These are phyloP conservation scores for Tetranychus urticae DNA, from an alignment of 1,140 invertebrate genomes.

Conservation along the genomic window DNA sequence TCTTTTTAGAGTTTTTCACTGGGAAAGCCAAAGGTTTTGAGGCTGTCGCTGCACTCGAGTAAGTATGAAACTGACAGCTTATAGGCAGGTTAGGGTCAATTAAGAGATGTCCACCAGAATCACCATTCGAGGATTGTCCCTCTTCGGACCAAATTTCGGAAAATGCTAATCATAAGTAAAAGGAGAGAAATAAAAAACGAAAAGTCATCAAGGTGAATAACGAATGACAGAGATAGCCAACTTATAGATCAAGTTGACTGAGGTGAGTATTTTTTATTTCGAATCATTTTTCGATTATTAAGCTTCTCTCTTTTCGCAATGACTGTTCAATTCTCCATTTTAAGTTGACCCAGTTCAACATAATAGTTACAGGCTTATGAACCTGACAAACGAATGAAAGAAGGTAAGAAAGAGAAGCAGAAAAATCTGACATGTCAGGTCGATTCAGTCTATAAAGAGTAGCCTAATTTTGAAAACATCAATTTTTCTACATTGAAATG, in stretches of 20 bases:
- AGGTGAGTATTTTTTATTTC: too few relatives aligned
- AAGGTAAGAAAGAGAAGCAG: not conserved
- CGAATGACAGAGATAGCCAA: not conserved
- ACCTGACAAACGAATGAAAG: not conserved
- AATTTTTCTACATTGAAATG: too few relatives aligned
- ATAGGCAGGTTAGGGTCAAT: slow-evolving; percentile 5
- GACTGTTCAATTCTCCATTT: too few relatives aligned
- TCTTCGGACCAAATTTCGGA: not conserved
- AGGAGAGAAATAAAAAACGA: not conserved
- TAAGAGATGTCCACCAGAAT: not conserved
- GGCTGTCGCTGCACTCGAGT: not conserved
- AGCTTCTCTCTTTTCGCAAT: too few relatives aligned
- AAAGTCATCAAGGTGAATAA: not conserved
- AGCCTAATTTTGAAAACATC: not conserved
- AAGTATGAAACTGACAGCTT: slow-evolving; percentile 5
- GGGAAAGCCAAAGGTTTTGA: not conserved
- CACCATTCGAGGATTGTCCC: not conserved
- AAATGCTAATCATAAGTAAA: not conserved
- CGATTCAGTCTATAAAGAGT: not conserved
- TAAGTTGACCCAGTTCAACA: too few relatives aligned
- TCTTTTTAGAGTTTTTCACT: not conserved
- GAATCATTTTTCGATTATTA: too few relatives aligned
- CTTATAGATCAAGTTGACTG: too few relatives aligned
- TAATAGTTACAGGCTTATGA: too few relatives aligned
- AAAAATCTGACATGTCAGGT: not conserved